Conservation (phyloP, 2,888 invertebrate species). For the Germaria angustata region DNA sequence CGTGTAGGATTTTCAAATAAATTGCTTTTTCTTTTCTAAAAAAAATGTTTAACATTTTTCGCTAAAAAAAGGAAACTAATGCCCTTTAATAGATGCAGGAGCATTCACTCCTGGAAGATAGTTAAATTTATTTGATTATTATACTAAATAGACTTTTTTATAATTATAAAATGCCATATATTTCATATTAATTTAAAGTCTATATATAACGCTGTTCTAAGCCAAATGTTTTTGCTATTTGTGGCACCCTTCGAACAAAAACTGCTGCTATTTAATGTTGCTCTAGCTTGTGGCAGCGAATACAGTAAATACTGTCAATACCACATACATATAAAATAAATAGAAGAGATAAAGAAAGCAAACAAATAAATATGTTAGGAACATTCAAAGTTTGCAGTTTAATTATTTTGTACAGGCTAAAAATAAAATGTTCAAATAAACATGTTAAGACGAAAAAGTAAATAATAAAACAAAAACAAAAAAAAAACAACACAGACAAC, state of each 20-base stretch:
- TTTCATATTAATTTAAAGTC: too few species aligned
- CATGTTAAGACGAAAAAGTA: slow-evolving; percentile 5
- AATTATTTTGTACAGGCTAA: slow-evolving; percentile 44
- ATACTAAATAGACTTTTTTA: too few species aligned
- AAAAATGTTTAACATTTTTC: too few species aligned
- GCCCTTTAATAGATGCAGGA: too few species aligned
- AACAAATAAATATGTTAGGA: neutral
- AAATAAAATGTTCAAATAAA: slow-evolving; percentile 30
- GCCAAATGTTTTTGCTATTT: neutral
- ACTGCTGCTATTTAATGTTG: neutral
- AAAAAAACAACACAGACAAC: neutral
- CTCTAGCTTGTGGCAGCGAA: neutral
- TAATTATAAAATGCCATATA: too few species aligned
- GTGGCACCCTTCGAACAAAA: neutral
- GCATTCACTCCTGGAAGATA: too few species aligned
- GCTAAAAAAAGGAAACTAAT: too few species aligned
- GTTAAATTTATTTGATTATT: too few species aligned
- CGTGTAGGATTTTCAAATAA: too few species aligned
- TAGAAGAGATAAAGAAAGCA: neutral
- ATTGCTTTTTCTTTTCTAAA: too few species aligned
- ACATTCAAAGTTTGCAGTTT: slow-evolving; percentile 36
- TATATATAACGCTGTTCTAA: neutral
- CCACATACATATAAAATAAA: neutral
- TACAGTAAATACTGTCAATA: neutral
- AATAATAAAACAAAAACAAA: neutral